Percentiles rank a stretch among this genome's conserved stretches.
phyloP scores from a whole-genome alignment of 2,113 vertebrate genomes.

The Pelecanoides urinatrix region DNA sequence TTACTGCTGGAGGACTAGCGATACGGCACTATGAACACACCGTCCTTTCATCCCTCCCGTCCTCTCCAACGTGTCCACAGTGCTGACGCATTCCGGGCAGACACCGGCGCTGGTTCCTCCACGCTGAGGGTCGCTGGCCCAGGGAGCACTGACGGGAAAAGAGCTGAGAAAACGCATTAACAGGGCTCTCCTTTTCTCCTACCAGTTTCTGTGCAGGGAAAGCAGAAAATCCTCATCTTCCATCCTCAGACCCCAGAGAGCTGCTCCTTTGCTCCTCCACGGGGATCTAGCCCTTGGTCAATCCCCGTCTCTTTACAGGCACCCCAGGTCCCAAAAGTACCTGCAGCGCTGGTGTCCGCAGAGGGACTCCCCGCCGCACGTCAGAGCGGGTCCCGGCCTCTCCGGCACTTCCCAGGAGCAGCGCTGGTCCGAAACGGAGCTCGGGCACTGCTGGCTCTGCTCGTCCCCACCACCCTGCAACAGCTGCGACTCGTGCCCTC shows the following conservation, averaged over 20 bases:
- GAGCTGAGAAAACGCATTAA: fast-evolving
- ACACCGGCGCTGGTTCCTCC: fast-evolving
- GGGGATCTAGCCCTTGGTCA: background rate
- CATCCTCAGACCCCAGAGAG: background rate
- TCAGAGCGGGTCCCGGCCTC: background rate
- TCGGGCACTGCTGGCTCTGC: background rate
- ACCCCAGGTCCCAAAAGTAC: background rate
- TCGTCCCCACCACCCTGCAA: background rate
- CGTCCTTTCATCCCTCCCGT: background rate
- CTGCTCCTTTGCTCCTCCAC: background rate
- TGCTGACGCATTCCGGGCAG: background rate
- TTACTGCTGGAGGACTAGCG: background rate
- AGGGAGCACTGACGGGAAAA: too few species aligned
- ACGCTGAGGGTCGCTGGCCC: fast-evolving
- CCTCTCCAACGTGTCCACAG: background rate
- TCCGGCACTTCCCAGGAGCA: background rate
- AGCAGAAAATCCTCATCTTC: background rate
- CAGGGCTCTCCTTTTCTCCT: background rate
- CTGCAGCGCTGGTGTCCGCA: background rate
- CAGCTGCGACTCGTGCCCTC: too few species aligned
- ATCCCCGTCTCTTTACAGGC: fast-evolving
- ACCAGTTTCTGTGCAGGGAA: background rate
- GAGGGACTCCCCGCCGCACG: fast-evolving
- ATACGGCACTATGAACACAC: fast-evolving
- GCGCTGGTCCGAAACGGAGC: fast-evolving